These are phyloP conservation scores for Dasypogon diadema DNA, from an alignment of 2,888 invertebrate genomes.

Conservation along the genomic window DNA sequence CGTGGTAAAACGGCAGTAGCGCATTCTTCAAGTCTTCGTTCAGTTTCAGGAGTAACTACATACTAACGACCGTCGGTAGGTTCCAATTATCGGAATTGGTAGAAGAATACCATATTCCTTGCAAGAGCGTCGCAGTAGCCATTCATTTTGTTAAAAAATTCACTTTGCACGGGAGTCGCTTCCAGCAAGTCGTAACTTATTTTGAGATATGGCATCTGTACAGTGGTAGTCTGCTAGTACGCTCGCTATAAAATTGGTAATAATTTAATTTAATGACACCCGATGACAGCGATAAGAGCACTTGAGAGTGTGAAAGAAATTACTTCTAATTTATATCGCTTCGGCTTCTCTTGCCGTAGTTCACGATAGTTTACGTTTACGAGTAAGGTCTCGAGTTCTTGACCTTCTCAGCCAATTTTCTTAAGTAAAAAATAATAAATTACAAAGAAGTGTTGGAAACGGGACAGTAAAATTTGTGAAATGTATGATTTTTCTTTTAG, in stretches of 20 bases:
- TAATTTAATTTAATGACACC: slow-evolving; percentile 49
- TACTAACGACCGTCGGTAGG: neutral
- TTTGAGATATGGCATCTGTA: slow-evolving; percentile 44
- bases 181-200: slow-evolving; percentile 37
- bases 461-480: no score
- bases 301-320: slow-evolving; percentile 45
- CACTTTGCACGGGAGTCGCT: slow-evolving; percentile 42
- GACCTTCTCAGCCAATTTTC: slow-evolving; percentile 36
- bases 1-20: neutral
- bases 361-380: neutral
- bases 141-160: slow-evolving; percentile 32
- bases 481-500: no score
- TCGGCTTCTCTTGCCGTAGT: neutral
- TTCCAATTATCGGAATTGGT: slow-evolving; percentile 36
- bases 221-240: slow-evolving; percentile 17
- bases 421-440: slow-evolving; percentile 39
- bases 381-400: slow-evolving; percentile 19
- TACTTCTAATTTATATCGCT: slow-evolving; percentile 34
- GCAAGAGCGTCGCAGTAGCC: slow-evolving; percentile 17
- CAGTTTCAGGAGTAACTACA: neutral
- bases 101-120: slow-evolving; percentile 31
- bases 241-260: slow-evolving; percentile 45
- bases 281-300: slow-evolving; percentile 48
- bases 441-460: neutral
- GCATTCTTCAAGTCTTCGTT: slow-evolving; percentile 16